A percentile compares a stretch with the other conserved stretches of the same genome.
phyloP scores from a whole-genome alignment of 2,888 invertebrate genomes.

The Macrophya annulata region DNA sequence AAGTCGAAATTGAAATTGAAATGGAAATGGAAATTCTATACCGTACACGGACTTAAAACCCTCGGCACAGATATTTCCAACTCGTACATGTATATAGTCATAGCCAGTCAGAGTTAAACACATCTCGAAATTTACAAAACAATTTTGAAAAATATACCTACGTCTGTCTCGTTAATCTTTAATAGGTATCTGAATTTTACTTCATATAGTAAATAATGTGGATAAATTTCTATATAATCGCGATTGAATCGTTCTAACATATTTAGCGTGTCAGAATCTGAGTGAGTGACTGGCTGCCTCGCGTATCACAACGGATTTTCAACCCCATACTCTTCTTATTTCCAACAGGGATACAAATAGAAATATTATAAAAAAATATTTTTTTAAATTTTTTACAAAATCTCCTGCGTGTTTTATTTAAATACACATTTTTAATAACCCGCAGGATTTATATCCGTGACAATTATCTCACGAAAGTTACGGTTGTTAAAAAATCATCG shows the following conservation, averaged over 20 bases:
- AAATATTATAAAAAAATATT: constrained; percentile 2
- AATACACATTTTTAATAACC: too few relatives aligned
- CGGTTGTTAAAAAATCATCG: neutral
- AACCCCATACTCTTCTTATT: neutral
- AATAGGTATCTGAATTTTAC: neutral
- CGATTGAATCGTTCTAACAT: constrained; percentile 3
- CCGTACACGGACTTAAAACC: neutral
- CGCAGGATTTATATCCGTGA: too few relatives aligned
- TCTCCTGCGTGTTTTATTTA: too few relatives aligned
- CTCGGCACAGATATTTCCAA: neutral
- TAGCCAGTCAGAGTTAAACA: neutral
- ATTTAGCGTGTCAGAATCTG: constrained; percentile 13
- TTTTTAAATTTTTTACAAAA: neutral
- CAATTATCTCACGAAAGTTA: too few relatives aligned
- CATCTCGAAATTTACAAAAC: constrained; percentile 9
- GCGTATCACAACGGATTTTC: constrained; percentile 16
- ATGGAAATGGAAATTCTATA: constrained; percentile 42
- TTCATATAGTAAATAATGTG: neutral
- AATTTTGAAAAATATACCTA: neutral
- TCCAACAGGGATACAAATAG: neutral
- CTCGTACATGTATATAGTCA: neutral
- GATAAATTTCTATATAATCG: neutral
- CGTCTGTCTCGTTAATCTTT: neutral
- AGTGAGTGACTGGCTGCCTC: neutral
- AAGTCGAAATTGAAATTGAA: constrained; percentile 14